Percentiles rank a stretch among this genome's conserved stretches.
phyloP scores from a whole-genome alignment of 2,797 vertebrate species.

The Melanotaenia boesemani region DNA sequence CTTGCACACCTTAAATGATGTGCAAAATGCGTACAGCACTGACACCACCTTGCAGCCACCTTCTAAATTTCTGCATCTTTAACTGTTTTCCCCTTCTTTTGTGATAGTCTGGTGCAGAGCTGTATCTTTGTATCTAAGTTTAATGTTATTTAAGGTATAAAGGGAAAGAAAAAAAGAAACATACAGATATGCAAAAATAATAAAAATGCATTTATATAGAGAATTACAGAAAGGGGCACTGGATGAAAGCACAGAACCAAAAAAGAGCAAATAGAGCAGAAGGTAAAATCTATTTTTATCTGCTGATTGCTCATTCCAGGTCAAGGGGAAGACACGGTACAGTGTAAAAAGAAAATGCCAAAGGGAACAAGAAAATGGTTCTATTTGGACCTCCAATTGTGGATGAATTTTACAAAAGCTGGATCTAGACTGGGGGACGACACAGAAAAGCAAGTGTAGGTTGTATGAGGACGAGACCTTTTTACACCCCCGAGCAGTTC shows the following conservation, averaged over 20 bases:
- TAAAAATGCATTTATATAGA: background rate
- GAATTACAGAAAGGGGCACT: slow-evolving; percentile 10
- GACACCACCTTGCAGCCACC: background rate
- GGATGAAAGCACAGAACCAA: slow-evolving; percentile 19
- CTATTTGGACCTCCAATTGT: slow-evolving; percentile 43
- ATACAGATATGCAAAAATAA: background rate
- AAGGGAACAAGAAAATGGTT: slow-evolving; percentile 54
- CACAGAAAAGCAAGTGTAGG: slow-evolving; percentile 42
- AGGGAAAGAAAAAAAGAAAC: too few relatives aligned
- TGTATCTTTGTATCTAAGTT: too few relatives aligned
- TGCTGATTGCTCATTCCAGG: slow-evolving; percentile 64
- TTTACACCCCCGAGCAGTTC: slow-evolving; percentile 53
- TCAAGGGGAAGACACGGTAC: slow-evolving; percentile 55
- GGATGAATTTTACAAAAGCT: slow-evolving; percentile 48
- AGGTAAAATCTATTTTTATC: slow-evolving; percentile 64
- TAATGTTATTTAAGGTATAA: too few relatives aligned
- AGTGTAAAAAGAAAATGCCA: slow-evolving; percentile 57
- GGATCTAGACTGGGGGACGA: slow-evolving; percentile 26
- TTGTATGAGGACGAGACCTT: slow-evolving; percentile 56
- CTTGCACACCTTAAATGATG: background rate
- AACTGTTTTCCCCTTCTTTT: background rate
- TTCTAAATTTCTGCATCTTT: slow-evolving; percentile 7
- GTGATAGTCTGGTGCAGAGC: background rate
- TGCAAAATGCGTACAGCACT: slow-evolving; percentile 9
- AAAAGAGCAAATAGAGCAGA: slow-evolving; percentile 44